Percentiles rank a stretch among this genome's conserved stretches.
These are phyloP conservation scores for Lysandra coridon DNA, from an alignment of 2,888 invertebrate genomes.

Conservation along the genomic window DNA sequence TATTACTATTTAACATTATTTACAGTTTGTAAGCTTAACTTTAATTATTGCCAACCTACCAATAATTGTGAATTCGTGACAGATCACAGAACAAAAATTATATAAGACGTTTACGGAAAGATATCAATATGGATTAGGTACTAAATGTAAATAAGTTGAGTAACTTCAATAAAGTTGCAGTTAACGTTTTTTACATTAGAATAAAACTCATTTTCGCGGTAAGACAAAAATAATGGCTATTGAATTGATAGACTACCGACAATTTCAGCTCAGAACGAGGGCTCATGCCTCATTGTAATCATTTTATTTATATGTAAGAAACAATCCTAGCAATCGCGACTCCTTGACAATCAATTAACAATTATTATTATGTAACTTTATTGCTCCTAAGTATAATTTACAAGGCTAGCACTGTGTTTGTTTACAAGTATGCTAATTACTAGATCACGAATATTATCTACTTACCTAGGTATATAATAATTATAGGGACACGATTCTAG, in stretches of 20 bases:
- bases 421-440: not conserved
- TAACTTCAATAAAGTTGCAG: not conserved
- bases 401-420: not conserved
- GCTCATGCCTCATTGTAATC: not conserved
- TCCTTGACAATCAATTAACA: constrained; percentile 29
- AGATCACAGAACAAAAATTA: not conserved
- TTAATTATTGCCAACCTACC: not conserved
- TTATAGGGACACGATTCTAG: not conserved
- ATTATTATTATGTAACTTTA: not conserved
- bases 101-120: no score
- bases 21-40: not conserved
- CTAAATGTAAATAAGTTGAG: not conserved
- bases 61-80: not conserved
- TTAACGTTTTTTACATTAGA: no score
- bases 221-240: no score
- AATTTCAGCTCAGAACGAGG: not conserved
- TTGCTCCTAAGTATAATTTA: not conserved
- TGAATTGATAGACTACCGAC: no score
- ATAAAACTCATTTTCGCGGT: no score
- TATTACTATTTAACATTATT: not conserved
- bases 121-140: not conserved
- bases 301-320: constrained; percentile 32
- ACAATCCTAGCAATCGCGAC: constrained; percentile 14
- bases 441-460: not conserved
- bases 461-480: not conserved